Percentiles rank a stretch among this genome's conserved stretches.
Conservation (phyloP, 2,113 vertebrate species). For the Psittacara wagleri region DNA sequence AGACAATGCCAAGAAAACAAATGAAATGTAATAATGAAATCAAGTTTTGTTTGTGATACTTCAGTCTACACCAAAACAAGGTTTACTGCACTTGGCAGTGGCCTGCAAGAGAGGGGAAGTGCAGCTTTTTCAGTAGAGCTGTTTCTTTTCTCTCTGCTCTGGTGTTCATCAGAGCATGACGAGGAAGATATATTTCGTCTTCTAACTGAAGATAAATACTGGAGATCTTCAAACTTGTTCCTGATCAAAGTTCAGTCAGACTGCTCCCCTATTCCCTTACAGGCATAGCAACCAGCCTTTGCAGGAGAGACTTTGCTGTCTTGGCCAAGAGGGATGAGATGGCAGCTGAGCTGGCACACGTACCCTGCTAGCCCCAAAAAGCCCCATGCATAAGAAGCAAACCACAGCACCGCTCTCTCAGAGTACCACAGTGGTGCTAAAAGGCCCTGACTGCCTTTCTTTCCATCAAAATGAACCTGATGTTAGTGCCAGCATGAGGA, state of each 20-base stretch:
- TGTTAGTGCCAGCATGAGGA: not conserved
- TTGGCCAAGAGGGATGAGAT: not conserved
- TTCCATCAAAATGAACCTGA: not conserved
- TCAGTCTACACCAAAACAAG: slow-evolving; percentile 13
- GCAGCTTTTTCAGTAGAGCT: not conserved
- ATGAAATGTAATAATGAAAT: slow-evolving; percentile 61
- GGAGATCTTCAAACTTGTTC: not conserved
- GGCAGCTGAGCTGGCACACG: accelerated
- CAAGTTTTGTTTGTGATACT: slow-evolving; percentile 34
- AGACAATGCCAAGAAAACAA: slow-evolving; percentile 60
- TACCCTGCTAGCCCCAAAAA: not conserved
- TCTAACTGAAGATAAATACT: not conserved
- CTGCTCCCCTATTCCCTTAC: not conserved
- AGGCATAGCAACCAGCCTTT: not conserved
- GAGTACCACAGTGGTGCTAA: not conserved
- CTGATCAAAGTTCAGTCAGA: not conserved
- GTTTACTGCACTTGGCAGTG: slow-evolving; percentile 14
- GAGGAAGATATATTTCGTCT: not conserved
- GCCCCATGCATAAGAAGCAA: not conserved
- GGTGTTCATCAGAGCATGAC: not conserved
- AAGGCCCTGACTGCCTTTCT: not conserved
- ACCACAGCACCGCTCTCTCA: not conserved
- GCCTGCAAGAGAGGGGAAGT: not conserved
- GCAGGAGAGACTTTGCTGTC: not conserved
- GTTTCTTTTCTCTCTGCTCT: not conserved